Base-by-base conservation (phyloP, 2,797 vertebrate genomes). In the Anas georgica region DNA sequence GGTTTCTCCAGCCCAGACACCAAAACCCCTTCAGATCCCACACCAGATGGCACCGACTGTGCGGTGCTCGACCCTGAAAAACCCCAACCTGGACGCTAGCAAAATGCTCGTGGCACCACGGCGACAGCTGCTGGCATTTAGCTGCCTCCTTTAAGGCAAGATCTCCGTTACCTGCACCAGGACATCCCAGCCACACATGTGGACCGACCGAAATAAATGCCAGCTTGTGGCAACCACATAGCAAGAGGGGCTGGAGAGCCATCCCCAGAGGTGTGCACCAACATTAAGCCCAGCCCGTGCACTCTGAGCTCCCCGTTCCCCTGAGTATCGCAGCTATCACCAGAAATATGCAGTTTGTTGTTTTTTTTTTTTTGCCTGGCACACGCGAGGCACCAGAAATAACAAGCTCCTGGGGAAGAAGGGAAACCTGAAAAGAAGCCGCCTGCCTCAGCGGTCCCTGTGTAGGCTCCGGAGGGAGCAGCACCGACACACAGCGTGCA, bases 341-440 rank as follows among this genome's bases (percentile, higher is more conserved):
- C 76, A 55, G 67, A 78, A 69, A 76, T 58, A 60, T 8, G 35
- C 5, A 50, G 23, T 52, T 48, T 25, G 11, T 39, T 41, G 13
- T 77, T 85, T 90, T 91, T 23, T 91, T 91, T 91, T 26, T 35
- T 83, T 50, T 76, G 73, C 35, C 69, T 62, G 55, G 82, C 80
- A 92, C 63, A 84, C 39, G 31, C 16, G 17, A 81, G 45, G 29
- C 85, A 88, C 60, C 52, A 90, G 81, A 77, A 96, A 86, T 87
- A 93, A 90, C 63, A 93, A 88, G 93, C 22, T 90, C 86, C 86
- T 77, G 16, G 81, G 88, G 74, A 92, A 92, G 74, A 84, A 90
- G 37, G 29, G 54, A 93, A 91, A 80, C 59, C 77, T 93, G 83
- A 56, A 88, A 87, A 62, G 83, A 94, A 91, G 79, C 59, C 0